These are phyloP conservation scores for Dryobotodes eremita DNA, from an alignment of 2,888 invertebrate genomes.

Conservation along the genomic window DNA sequence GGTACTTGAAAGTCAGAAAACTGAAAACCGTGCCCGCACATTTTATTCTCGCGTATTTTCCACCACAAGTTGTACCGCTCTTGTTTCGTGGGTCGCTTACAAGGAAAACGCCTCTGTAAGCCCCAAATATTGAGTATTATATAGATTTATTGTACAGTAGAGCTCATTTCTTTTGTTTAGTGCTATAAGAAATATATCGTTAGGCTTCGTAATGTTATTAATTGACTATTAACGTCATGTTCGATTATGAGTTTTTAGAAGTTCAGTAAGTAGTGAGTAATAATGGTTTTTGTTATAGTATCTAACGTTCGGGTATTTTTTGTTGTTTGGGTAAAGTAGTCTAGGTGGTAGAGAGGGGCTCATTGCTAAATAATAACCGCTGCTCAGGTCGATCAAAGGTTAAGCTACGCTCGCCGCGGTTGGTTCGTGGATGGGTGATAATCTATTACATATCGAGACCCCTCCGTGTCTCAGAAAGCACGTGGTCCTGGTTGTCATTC, in stretches of 20 bases:
- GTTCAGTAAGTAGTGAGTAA: constrained; percentile 27
- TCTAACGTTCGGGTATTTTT: background rate
- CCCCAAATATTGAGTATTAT: constrained; percentile 71
- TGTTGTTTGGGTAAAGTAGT: background rate
- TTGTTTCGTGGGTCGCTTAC: constrained; percentile 64
- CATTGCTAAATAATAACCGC: too few relatives aligned
- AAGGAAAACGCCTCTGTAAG: constrained; percentile 61
- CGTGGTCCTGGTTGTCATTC: too few relatives aligned
- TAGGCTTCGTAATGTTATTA: constrained; percentile 51
- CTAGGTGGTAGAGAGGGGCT: too few relatives aligned
- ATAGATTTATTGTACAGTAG: constrained; percentile 70
- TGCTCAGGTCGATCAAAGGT: too few relatives aligned
- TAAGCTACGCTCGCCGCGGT: too few relatives aligned
- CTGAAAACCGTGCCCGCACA: background rate
- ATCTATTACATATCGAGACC: too few relatives aligned
- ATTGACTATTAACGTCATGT: constrained; percentile 58
- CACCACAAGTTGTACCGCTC: constrained; percentile 35
- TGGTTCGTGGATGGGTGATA: too few relatives aligned
- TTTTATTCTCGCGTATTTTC: constrained; percentile 36
- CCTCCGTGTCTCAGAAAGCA: too few relatives aligned
- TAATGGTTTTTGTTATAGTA: constrained; percentile 3
- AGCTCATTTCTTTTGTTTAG: constrained; percentile 64
- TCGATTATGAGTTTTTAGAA: constrained; percentile 39
- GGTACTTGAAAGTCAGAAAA: background rate
- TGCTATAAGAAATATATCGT: constrained; percentile 59